Evolutionary conservation across 35 echinoderm and acorn worm genomes (phyloP).

Genomic region (Ophioderma brevispina): DNA sequence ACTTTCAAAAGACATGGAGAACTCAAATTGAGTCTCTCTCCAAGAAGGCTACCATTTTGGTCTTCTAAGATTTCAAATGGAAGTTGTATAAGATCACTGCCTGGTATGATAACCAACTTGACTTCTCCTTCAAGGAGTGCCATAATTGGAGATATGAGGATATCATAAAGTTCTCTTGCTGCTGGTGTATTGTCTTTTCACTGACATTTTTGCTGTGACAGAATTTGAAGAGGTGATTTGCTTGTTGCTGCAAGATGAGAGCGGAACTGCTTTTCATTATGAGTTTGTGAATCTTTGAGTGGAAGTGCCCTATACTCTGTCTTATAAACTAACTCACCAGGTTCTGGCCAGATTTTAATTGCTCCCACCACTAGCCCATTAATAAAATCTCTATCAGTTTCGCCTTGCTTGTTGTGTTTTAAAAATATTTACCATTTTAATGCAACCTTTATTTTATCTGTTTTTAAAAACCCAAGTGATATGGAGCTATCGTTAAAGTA

Average conservation of each 20-base stretch:
- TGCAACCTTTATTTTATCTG: slow-evolving; percentile 64
- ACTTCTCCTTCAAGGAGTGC: slow-evolving; percentile 2
- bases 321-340: slow-evolving; percentile 18
- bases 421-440: slow-evolving; percentile 20
- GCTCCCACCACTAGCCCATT: neutral
- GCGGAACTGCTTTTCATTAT: slow-evolving; percentile 31
- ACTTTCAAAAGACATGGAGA: too few species aligned
- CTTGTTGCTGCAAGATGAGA: slow-evolving; percentile 6
- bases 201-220: neutral
- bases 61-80: slow-evolving; percentile 70
- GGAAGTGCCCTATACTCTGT: slow-evolving; percentile 77
- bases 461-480: slow-evolving; percentile 65
- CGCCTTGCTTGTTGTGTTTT: neutral
- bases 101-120: slow-evolving; percentile 53
- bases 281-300: slow-evolving; percentile 42
- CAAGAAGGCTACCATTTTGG: slow-evolving; percentile 25
- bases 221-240: too few species aligned
- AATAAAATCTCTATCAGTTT: neutral
- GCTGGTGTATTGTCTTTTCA: slow-evolving; percentile 11
- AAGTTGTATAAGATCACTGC: slow-evolving; percentile 46
- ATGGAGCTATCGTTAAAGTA: slow-evolving; percentile 34
- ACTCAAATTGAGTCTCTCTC: slow-evolving; percentile 22
- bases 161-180: slow-evolving; percentile 39
- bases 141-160: slow-evolving; percentile 36
- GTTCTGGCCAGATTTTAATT: neutral